phyloP scores from a whole-genome alignment of 1,140 invertebrate species.

The Cepaea nemoralis region DNA sequence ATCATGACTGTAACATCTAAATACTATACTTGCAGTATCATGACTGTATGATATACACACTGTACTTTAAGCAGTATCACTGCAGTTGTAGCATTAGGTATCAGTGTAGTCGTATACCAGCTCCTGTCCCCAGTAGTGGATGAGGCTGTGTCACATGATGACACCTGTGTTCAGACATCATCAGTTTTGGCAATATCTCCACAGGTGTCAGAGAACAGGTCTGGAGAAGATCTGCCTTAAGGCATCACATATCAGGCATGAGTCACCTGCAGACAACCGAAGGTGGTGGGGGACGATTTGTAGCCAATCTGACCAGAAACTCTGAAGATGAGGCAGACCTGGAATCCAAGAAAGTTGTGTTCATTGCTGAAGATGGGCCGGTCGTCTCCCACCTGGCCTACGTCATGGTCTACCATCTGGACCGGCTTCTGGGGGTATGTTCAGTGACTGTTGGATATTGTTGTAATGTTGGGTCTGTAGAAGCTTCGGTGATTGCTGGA shows the following conservation, averaged over 20 bases:
- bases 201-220: constrained; percentile 56
- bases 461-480: too few relatives aligned
- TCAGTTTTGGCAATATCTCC: too few relatives aligned
- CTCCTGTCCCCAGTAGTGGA: too few relatives aligned
- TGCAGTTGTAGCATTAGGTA: too few relatives aligned
- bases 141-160: too few relatives aligned
- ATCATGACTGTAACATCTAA: too few relatives aligned
- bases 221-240: constrained; percentile 55
- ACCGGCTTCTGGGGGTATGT: constrained; percentile 65
- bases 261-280: constrained; percentile 38
- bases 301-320: constrained; percentile 48
- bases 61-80: too few relatives aligned
- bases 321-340: constrained; percentile 25
- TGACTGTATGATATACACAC: too few relatives aligned
- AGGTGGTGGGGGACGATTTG: constrained; percentile 47
- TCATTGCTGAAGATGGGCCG: constrained; percentile 57
- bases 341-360: constrained; percentile 50
- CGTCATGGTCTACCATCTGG: constrained; percentile 56
- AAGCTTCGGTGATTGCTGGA: too few relatives aligned
- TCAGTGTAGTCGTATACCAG: too few relatives aligned
- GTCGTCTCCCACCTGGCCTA: constrained; percentile 55
- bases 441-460: constrained; percentile 1
- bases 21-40: background rate
- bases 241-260: constrained; percentile 40
- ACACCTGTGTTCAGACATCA: too few relatives aligned